A percentile compares a stretch with the other conserved stretches of the same genome.
These are phyloP conservation scores for Asteroscopus sphinx DNA, from an alignment of 2,888 invertebrate genomes.

Conservation along the genomic window DNA sequence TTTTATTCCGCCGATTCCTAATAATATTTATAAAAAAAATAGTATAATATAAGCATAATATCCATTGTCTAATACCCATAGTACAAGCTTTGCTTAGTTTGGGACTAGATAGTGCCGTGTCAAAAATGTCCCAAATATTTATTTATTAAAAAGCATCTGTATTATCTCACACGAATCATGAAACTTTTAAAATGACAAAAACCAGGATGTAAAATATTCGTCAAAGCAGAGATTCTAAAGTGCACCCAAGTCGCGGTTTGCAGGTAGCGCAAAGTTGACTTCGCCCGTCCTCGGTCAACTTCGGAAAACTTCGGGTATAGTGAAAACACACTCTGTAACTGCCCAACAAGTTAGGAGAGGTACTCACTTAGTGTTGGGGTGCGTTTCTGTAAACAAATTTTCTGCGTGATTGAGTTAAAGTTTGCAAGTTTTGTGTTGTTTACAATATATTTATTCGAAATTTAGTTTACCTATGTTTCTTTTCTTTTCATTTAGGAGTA, in stretches of 20 bases:
- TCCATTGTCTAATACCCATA: too few species aligned
- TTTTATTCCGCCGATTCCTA: too few species aligned
- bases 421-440: slow-evolving; percentile 26
- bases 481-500: too few species aligned
- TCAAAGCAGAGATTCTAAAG: slow-evolving; percentile 11
- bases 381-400: slow-evolving; percentile 35
- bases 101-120: too few species aligned
- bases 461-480: too few species aligned
- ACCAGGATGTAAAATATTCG: neutral
- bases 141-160: too few species aligned
- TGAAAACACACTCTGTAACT: slow-evolving; percentile 47
- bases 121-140: too few species aligned
- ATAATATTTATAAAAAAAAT: too few species aligned
- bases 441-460: slow-evolving; percentile 18
- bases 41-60: too few species aligned
- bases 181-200: too few species aligned
- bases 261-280: slow-evolving; percentile 21
- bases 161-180: too few species aligned
- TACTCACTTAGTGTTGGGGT: slow-evolving; percentile 45
- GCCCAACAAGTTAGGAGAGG: slow-evolving; percentile 39
- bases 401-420: slow-evolving; percentile 40
- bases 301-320: slow-evolving; percentile 34
- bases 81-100: too few species aligned
- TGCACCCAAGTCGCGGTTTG: slow-evolving; percentile 11
- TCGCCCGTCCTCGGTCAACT: slow-evolving; percentile 26